Evolutionary conservation across 2,113 vertebrate species (phyloP), one percentile per base, ranked within the genome.

Genomic region (Corythaixoides concolor): DNA sequence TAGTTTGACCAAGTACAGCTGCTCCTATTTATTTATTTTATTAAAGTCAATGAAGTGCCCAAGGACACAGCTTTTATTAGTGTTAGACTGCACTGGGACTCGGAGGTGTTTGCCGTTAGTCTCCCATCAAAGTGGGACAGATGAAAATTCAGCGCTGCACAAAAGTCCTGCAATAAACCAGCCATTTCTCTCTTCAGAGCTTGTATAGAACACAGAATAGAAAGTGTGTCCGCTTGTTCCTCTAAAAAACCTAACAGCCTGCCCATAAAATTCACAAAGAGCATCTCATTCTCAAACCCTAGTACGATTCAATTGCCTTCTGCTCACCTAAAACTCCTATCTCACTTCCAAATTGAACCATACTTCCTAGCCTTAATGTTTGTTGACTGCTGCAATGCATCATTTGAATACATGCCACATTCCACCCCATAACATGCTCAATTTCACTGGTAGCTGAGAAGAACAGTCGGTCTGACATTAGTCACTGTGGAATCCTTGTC

Each of bases 391-490:
- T 92, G 79, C 64, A 70, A 63, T 60, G 60, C 56, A 75, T 88
- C 45, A 81, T 81, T 68, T 81, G 77, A 97, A 93, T 78, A 92
- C 33, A 56, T 33, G 79, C 59, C 72, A 86, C 60, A 93, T 92
- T 93, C 80, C 39, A 75, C 12, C 39, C 64, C 21, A 10, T 45
- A 90, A 90, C 58, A 60, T 68, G 58, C 84, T 93, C 77, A 56
- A 10, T 92, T 94, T 96, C 83, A 87, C 69, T n/a, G 62, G 73
- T 28, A 85, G 49, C 77, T 90, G 80, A 96, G 86, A 87, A 92
- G 94, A 95, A 66, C 55, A 90, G 83, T 39, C 37, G 2, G 16
- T 68, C 37, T 85, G 84, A 86, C 66, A 85, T 90, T 72, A 93
- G 89, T 87, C 94, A 91, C 68, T 1, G 6, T 62, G 68, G 49